phyloP scores from a whole-genome alignment of 2,113 vertebrate species.

The Ochotona curzoniae region DNA sequence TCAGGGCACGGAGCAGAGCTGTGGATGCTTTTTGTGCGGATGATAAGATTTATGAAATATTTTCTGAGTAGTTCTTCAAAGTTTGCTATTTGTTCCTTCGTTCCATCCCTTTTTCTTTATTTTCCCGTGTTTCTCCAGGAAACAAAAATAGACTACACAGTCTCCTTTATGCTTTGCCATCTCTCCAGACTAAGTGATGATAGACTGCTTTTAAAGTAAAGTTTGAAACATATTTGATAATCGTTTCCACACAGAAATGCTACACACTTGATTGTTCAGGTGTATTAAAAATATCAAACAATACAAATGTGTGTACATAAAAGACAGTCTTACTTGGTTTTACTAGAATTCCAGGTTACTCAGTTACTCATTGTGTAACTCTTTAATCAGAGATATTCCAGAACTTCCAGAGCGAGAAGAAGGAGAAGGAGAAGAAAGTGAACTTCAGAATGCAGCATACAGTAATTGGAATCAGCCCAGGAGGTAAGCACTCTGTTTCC shows the following conservation, averaged over 20 bases:
- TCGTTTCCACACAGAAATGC: slow-evolving; percentile 10
- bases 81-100: neutral
- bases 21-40: neutral
- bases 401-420: slow-evolving; percentile 97
- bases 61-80: slow-evolving; percentile 2
- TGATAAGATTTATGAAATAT: neutral
- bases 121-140: neutral
- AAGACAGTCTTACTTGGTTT: neutral
- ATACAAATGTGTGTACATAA: neutral
- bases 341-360: neutral
- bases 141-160: neutral
- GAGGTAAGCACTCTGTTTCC: slow-evolving; percentile 86
- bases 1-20: neutral
- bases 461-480: slow-evolving; percentile 96
- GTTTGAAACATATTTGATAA: slow-evolving; percentile 11
- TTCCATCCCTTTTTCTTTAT: neutral
- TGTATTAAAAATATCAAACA: neutral
- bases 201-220: neutral
- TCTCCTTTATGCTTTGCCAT: neutral
- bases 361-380: neutral
- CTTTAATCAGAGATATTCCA: slow-evolving; percentile 86
- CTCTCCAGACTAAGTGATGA: neutral
- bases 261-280: neutral
- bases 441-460: slow-evolving; percentile 89
- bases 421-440: slow-evolving; percentile 98